Percentiles rank a stretch among this genome's conserved stretches.
These are phyloP conservation scores for Dreissena polymorpha DNA, from an alignment of 1,140 invertebrate species.

Conservation along the genomic window DNA sequence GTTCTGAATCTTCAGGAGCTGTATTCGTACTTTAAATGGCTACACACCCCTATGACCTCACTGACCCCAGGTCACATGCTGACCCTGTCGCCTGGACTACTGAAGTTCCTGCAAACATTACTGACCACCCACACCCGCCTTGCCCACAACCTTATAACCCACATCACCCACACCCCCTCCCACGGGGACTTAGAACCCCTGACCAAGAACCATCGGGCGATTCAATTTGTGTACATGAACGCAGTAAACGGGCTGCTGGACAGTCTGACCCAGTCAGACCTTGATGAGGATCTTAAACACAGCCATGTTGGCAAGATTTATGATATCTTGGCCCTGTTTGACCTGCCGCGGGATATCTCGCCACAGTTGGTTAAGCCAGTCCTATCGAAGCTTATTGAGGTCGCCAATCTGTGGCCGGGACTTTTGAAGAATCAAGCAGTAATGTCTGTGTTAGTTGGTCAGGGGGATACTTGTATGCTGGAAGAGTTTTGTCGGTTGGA, in stretches of 20 bases:
- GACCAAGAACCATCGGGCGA: constrained; percentile 57
- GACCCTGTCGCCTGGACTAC: constrained; percentile 53
- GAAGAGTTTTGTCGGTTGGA: constrained; percentile 70
- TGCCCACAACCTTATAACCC: constrained; percentile 64
- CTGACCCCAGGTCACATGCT: constrained; percentile 17
- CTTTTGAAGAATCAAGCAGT: constrained; percentile 57
- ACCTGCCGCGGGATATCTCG: constrained; percentile 64
- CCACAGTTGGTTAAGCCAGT: constrained; percentile 66
- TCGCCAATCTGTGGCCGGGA: constrained; percentile 24
- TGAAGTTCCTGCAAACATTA: constrained; percentile 63
- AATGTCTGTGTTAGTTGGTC: constrained; percentile 65
- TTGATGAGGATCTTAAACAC: constrained; percentile 30
- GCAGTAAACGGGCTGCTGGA: constrained; percentile 65
- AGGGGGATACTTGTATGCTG: constrained; percentile 62
- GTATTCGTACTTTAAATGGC: constrained; percentile 64
- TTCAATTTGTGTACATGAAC: constrained; percentile 67
- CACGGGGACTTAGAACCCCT: neutral
- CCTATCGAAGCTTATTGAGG: constrained; percentile 66
- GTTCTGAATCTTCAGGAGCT: constrained; percentile 63
- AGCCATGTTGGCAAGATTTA: constrained; percentile 56
- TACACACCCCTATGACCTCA: constrained; percentile 20
- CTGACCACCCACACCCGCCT: constrained; percentile 61
- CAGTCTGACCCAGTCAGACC: constrained; percentile 46
- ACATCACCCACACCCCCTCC: constrained; percentile 38
- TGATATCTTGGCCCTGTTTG: constrained; percentile 65